Evolutionary conservation across 2,888 invertebrate species (phyloP), one percentile per base, ranked within the genome.

Genomic region (Lithophane ornitopus): DNA sequence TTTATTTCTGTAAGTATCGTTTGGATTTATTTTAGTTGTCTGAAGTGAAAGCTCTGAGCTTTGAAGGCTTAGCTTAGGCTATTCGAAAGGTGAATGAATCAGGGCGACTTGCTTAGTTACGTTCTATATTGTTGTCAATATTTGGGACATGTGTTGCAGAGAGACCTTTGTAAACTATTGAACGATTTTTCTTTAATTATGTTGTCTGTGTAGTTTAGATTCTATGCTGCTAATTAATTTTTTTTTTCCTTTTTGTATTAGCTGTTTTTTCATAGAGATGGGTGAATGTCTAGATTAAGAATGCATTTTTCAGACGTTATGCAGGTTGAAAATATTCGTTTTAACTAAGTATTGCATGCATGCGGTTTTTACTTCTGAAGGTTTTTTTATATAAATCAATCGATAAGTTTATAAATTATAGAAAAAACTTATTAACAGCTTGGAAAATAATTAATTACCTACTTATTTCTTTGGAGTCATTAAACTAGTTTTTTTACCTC

Each of bases 1-100:
- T 92, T 91, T 90, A 81, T 90, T 86, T 87, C 89, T 89, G 96
- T 96, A 90, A 96, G 96, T 96, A 92, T 79, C 66, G 61, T 74
- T 86, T 78, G 62, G 77, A 61, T 80, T 82, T 82, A 81, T 83
- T 88, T 83, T 85, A 80, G 78, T 85, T 72, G 76, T 84, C 76
- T 76, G 52, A 73, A 86, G 90, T 91, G 91, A 94, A 93, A 93
- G 92, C 92, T 91, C 83, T 80, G 80, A 88, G 90, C 88, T 91
- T 89, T 81, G 87, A 87, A 88, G 85, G 89, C 82, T 88, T 82
- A 74, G 87, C 78, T 87, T 85, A 78, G 83, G 82, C 85, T 71
- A 79, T 87, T 88, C 80, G 90, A 91, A 90, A 93, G 94, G 92
- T 91, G 91, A 92, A 93, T 89, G 91, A 91, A 92, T 90, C 86